A percentile compares a stretch with the other conserved stretches of the same genome.
These are phyloP conservation scores for Distichodus sexfasciatus DNA, from an alignment of 2,797 vertebrate species.

Conservation along the genomic window DNA sequence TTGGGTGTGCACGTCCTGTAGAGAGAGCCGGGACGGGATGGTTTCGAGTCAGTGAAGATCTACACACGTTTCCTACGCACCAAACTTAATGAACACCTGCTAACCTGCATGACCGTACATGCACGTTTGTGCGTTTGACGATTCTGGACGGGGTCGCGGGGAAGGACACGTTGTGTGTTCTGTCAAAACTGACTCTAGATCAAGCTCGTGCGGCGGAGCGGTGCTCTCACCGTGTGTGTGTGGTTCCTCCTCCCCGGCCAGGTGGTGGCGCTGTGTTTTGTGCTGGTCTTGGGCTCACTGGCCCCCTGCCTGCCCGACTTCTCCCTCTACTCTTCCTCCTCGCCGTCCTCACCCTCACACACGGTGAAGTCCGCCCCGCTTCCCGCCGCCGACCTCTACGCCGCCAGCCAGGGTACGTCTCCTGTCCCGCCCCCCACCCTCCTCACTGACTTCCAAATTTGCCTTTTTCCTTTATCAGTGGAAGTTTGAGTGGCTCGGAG, in stretches of 20 bases:
- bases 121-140: too few relatives aligned
- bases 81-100: background rate
- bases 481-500: too few relatives aligned
- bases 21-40: background rate
- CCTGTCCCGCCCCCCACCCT: too few relatives aligned
- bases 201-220: slow-evolving; percentile 32
- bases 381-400: slow-evolving; percentile 84
- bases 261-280: slow-evolving; percentile 94
- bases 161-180: background rate
- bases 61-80: background rate
- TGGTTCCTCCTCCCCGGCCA: slow-evolving; percentile 63
- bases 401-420: slow-evolving; percentile 89
- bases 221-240: slow-evolving; percentile 51
- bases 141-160: background rate
- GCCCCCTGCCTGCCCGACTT: slow-evolving; percentile 87
- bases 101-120: too few relatives aligned
- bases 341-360: slow-evolving; percentile 78
- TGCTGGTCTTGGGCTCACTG: slow-evolving; percentile 94
- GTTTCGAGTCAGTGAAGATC: background rate
- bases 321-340: slow-evolving; percentile 82
- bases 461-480: too few relatives aligned
- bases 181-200: slow-evolving; percentile 30
- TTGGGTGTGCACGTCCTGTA: slow-evolving; percentile 1
- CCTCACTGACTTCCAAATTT: too few relatives aligned
- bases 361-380: slow-evolving; percentile 79